Conservation (phyloP, 2,113 vertebrate species). For the Manacus vitellinus region DNA sequence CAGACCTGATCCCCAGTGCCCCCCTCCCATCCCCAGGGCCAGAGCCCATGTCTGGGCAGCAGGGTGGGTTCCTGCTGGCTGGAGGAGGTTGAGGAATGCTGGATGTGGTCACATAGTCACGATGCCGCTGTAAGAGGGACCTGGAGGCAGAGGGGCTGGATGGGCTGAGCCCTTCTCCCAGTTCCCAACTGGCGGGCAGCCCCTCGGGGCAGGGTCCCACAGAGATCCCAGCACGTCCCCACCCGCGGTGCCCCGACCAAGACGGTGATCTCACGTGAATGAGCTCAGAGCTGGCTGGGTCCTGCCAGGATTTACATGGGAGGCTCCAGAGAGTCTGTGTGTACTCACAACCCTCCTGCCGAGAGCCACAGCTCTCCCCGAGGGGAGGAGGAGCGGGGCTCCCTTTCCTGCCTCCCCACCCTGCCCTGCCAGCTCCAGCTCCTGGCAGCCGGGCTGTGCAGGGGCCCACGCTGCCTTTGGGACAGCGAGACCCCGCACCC, state of each 20-base stretch:
- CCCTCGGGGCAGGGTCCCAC: neutral
- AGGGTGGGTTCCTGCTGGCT: neutral
- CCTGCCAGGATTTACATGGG: slow-evolving; percentile 59
- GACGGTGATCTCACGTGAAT: slow-evolving; percentile 56
- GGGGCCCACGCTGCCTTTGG: slow-evolving; percentile 23
- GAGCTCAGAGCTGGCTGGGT: slow-evolving; percentile 61
- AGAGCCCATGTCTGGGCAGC: accelerated
- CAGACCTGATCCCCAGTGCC: neutral
- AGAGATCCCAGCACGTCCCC: neutral
- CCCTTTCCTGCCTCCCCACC: slow-evolving; percentile 54
- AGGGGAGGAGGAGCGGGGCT: slow-evolving; percentile 51
- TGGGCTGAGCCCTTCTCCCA: neutral
- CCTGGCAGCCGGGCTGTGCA: neutral
- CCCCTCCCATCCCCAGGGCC: neutral
- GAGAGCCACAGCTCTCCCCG: slow-evolving; percentile 53
- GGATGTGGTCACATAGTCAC: accelerated
- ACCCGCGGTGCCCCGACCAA: neutral
- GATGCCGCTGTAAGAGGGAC: neutral
- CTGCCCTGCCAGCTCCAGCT: slow-evolving; percentile 39
- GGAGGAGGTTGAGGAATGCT: neutral
- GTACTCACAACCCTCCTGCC: slow-evolving; percentile 33
- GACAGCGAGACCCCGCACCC: neutral
- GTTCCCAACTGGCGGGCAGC: neutral
- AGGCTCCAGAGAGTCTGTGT: slow-evolving; percentile 69
- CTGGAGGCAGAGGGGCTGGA: neutral